Percentiles rank a stretch among this genome's conserved stretches.
phyloP scores from a whole-genome alignment of 2,888 invertebrate genomes.

The Platynereis dumerilii region DNA sequence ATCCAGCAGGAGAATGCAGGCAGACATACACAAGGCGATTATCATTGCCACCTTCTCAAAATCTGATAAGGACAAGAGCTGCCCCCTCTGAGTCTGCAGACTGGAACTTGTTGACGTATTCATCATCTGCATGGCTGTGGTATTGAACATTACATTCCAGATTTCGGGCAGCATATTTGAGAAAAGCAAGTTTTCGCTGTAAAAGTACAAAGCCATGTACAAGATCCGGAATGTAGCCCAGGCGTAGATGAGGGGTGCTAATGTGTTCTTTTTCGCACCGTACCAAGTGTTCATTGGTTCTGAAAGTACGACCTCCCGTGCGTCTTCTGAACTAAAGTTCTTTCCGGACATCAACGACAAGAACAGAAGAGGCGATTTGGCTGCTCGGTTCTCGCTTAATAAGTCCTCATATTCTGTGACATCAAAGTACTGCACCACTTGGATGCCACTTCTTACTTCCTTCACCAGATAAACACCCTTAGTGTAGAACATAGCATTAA shows the following conservation, averaged over 20 bases:
- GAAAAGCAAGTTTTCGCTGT: too few species aligned
- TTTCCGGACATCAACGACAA: constrained; percentile 2
- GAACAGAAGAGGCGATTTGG: constrained; percentile 12
- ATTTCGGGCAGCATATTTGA: too few species aligned
- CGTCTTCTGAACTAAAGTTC: background rate
- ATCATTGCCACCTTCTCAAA: too few species aligned
- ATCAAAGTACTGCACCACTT: constrained; percentile 10
- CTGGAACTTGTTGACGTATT: too few species aligned
- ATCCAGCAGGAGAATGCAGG: too few species aligned
- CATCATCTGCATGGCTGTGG: too few species aligned
- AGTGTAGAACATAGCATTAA: constrained; percentile 21
- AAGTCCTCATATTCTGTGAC: constrained; percentile 24
- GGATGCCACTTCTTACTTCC: constrained; percentile 1
- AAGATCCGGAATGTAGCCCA: constrained; percentile 4
- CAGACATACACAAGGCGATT: too few species aligned
- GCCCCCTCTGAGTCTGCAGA: too few species aligned
- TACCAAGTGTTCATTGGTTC: constrained; percentile 11
- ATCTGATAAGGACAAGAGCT: too few species aligned
- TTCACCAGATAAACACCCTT: constrained; percentile 16
- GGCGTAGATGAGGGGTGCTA: background rate
- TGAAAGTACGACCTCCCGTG: background rate
- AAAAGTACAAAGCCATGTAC: background rate
- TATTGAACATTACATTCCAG: too few species aligned
- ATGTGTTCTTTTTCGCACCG: background rate
- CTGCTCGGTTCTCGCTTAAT: constrained; percentile 1